Evolutionary conservation across 2,888 invertebrate species (phyloP).

Genomic region (Ceriagrion tenellum): DNA sequence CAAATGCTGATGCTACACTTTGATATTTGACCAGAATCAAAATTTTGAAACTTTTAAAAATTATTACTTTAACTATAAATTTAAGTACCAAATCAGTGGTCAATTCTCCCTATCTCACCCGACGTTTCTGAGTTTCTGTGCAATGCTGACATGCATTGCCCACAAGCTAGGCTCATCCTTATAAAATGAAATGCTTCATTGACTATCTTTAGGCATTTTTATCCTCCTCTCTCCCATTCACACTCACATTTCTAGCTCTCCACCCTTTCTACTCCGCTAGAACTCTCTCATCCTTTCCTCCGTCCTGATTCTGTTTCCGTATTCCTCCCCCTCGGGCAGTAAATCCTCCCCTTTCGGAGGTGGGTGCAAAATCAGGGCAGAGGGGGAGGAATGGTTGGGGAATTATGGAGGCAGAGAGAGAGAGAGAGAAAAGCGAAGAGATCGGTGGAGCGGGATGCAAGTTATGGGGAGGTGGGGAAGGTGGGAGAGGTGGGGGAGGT

Average conservation of each 20-base stretch:
- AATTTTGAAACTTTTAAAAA: too few species aligned
- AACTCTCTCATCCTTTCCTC: conserved; percentile 23
- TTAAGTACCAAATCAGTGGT: too few species aligned
- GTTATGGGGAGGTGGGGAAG: not conserved
- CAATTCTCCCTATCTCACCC: too few species aligned
- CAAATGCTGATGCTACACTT: too few species aligned
- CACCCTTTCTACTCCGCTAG: not conserved
- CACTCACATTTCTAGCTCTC: not conserved
- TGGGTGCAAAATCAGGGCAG: conserved; percentile 1
- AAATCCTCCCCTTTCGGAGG: conserved; percentile 29
- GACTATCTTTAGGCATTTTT: not conserved
- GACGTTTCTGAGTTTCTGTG: too few species aligned
- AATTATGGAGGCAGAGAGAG: too few species aligned
- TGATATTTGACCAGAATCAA: too few species aligned
- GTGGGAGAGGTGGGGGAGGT: not conserved
- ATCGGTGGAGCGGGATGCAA: not conserved
- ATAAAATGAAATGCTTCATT: not conserved
- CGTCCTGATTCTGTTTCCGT: not conserved
- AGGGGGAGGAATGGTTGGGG: not conserved
- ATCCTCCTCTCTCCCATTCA: not conserved
- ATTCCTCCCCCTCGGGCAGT: not conserved
- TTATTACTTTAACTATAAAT: too few species aligned
- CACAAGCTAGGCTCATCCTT: too few species aligned
- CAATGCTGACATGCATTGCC: too few species aligned
- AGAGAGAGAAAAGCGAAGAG: not conserved